Conservation (phyloP, 2,888 invertebrate species). For the Lamproptera curius region DNA sequence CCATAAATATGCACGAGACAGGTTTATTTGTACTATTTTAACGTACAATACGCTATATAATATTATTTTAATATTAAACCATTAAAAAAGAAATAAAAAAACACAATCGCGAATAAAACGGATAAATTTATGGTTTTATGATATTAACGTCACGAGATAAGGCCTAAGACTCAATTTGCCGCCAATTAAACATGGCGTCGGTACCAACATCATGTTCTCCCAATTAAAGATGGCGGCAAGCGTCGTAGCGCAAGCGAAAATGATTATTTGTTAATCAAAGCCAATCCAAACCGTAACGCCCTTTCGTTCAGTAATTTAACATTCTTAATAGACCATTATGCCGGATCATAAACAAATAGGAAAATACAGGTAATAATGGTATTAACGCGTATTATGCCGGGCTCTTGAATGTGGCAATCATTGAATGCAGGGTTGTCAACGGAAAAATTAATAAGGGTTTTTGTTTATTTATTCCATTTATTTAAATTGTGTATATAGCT, state of each 20-base stretch:
- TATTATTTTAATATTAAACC: no score
- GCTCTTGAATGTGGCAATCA: conserved; percentile 19
- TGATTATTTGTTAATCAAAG: conserved; percentile 32
- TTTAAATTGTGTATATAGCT: no score
- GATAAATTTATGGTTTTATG: no score
- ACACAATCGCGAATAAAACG: no score
- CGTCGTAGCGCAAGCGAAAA: conserved; percentile 12
- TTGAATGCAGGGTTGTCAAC: conserved; percentile 13
- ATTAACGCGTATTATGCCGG: conserved; percentile 47
- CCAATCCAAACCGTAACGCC: conserved; percentile 26
- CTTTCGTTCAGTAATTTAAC: conserved; percentile 37
- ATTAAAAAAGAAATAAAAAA: no score
- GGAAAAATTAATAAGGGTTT: no score
- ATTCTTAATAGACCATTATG: conserved; percentile 43
- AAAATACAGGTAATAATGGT: conserved; percentile 47
- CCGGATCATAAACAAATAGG: conserved; percentile 55
- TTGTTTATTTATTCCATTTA: no score
- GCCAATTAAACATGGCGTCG: not conserved
- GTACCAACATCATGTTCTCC: conserved; percentile 2
- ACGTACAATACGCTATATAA: no score
- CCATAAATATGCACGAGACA: no score
- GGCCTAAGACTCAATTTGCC: not conserved
- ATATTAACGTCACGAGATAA: not conserved
- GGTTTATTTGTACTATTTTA: no score
- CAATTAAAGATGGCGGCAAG: conserved; percentile 18